phyloP scores from a whole-genome alignment of 2,797 vertebrate species.

The Gadopsis marmoratus region DNA sequence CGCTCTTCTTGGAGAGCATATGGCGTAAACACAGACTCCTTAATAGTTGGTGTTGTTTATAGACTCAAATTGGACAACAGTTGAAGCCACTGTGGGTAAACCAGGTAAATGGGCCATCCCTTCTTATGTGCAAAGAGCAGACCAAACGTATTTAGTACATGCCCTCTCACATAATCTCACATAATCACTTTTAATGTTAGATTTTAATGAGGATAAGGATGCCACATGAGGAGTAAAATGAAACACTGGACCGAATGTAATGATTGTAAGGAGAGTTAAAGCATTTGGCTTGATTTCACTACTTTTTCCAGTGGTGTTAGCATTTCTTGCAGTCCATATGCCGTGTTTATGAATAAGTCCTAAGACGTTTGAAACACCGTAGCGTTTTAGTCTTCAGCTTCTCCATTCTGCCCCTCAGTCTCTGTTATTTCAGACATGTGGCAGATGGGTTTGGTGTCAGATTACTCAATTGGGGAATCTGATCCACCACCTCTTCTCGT shows the following conservation, averaged over 20 bases:
- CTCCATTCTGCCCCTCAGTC: too few species aligned
- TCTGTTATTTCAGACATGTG: conserved; percentile 24
- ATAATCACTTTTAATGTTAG: not conserved
- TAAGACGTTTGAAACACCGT: not conserved
- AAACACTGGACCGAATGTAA: not conserved
- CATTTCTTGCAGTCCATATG: not conserved
- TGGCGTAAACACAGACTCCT: not conserved
- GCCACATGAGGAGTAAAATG: not conserved
- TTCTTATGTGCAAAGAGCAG: not conserved
- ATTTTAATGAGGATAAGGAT: not conserved
- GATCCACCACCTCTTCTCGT: not conserved
- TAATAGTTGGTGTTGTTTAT: conserved; percentile 17
- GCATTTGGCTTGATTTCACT: conserved; percentile 1
- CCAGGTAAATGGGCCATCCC: not conserved
- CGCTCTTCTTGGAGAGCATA: not conserved
- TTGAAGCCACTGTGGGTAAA: not conserved
- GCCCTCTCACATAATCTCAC: not conserved
- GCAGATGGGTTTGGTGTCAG: conserved; percentile 34
- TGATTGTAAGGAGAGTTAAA: not conserved
- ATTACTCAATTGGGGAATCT: conserved; percentile 4
- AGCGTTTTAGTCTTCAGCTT: not conserved
- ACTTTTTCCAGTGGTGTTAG: not conserved
- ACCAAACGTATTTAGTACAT: not conserved
- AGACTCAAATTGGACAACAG: not conserved
- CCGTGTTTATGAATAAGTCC: not conserved